Evolutionary conservation across 2,113 vertebrate species (phyloP), one percentile per base, ranked within the genome.

Genomic region (Gymnogyps californianus): DNA sequence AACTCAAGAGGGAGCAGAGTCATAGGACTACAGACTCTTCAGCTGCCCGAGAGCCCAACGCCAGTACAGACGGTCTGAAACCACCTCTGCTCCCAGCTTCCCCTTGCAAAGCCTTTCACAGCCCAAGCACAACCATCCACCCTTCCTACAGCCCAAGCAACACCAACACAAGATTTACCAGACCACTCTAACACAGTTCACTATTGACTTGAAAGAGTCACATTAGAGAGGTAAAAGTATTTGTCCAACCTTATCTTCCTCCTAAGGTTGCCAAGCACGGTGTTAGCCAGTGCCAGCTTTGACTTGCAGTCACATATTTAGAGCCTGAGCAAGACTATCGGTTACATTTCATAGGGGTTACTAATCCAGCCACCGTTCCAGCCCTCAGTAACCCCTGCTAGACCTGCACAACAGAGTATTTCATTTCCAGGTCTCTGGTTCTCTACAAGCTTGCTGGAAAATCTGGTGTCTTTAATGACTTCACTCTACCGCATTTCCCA

Each of bases 271-370:
- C 66, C 89, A 91, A 91, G 84, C n/a, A 52, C 0, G 0, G 64
- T 1, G 3, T 7, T 10, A 44, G 80, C 42, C 32, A 15, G 77
- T 16, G 84, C 65, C 91, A 91, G 93, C 87, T 80, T 36, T 6
- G 70, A 78, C 58, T 6, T 62, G 58, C 78, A 36, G 85, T 72
- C 96, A 80, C 78, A 14, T 80, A 85, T 65, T 83, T 86, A 49
- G 78, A 94, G 77, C 74, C 47, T 90, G 93, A 83, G 66, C 87
- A 93, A 51, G 61, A 79, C 90, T 92, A 72, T 34, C 96, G 17
- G 90, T 93, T 96, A 85, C 95, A 85, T 90, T 94, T 85, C 87
- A 77, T 16, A 65, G 78, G 52, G 79, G 90, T 83, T 86, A 90
- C 76, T 66, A 74, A 96, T 40, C 67, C 84, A 71, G 77, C 16